phyloP scores from a whole-genome alignment of 2,888 invertebrate genomes.

The Elgonia sp. region DNA sequence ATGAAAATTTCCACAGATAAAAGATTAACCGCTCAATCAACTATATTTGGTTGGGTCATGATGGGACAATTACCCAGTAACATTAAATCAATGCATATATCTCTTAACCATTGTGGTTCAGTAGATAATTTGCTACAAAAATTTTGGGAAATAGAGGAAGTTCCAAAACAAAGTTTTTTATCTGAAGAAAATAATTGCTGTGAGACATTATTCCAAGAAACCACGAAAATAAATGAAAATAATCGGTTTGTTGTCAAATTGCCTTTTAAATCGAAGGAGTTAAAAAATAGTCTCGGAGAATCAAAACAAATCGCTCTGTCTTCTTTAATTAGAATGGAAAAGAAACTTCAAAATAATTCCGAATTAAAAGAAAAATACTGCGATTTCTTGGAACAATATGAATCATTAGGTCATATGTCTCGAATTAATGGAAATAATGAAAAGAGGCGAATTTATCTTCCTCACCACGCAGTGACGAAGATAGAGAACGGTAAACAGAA shows the following conservation, averaged over 20 bases:
- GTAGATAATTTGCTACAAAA: background rate
- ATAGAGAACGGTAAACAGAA: background rate
- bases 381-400: slow-evolving; percentile 29
- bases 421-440: background rate
- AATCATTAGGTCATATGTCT: slow-evolving; percentile 7
- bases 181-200: background rate
- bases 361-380: background rate
- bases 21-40: background rate
- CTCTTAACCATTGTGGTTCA: background rate
- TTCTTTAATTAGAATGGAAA: background rate
- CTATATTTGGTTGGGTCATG: background rate
- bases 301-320: background rate
- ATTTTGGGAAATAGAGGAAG: slow-evolving; percentile 14
- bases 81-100: background rate
- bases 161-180: background rate
- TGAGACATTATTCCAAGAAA: background rate
- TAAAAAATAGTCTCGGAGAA: background rate
- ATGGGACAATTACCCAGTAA: background rate
- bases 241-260: slow-evolving; percentile 3
- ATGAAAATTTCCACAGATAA: background rate
- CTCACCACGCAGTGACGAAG: slow-evolving; percentile 22
- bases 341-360: background rate
- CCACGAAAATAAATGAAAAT: background rate
- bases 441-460: background rate
- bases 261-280: slow-evolving; percentile 7